Base-by-base conservation (phyloP, 2,888 invertebrate species). In the Himalopsyche tibetana region DNA sequence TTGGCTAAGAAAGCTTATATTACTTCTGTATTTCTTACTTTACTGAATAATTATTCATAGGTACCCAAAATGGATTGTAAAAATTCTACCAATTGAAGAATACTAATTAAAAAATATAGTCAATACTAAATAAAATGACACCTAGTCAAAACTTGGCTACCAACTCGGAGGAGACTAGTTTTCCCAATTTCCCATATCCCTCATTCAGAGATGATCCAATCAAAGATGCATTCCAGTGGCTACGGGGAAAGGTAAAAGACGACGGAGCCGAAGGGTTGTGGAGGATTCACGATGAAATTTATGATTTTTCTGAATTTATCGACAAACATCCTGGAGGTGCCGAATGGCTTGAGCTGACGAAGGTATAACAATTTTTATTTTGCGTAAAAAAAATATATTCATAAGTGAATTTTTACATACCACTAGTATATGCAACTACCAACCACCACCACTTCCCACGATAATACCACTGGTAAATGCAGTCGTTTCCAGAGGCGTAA, bases 311-410 rank as follows among this genome's bases (percentile, higher is more conserved):
- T 0, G 93, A 94, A 36, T 99, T 98, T 91, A 92, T 96, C 6
- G 91, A 95, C 5, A 93, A 92, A 80, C 99, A 99, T 93, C 99
- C 99, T 0, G 98, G 98, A 55, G 97, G 98, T 1, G 90, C 93
- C 0, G 95, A 96, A 90, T 97, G 97, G 97, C 90, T 97, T 83
- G 91, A 92, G 55, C 91, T 95, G 81, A 95, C 96, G 1, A 94
- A 95, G 93, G 97, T 95, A 92, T 89, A 82, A 4, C 6, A 80
- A 40, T 80, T 6, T 11, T 40, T 11, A 9, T 63, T 19, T 19
- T 80, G 38, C 8, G 11, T 19, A n/a, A 15, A 2, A 74, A 11
- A 2, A 15, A n/a, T 74, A 9, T 74, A 15, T 74, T 40, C 11
- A 81, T 38, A 40, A 81, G 4, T 40, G 40, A 38, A 15, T 40